Percentiles rank a stretch among this genome's conserved stretches.
phyloP scores from a whole-genome alignment of 2,113 vertebrate species.

The Centrocercus urophasianus region DNA sequence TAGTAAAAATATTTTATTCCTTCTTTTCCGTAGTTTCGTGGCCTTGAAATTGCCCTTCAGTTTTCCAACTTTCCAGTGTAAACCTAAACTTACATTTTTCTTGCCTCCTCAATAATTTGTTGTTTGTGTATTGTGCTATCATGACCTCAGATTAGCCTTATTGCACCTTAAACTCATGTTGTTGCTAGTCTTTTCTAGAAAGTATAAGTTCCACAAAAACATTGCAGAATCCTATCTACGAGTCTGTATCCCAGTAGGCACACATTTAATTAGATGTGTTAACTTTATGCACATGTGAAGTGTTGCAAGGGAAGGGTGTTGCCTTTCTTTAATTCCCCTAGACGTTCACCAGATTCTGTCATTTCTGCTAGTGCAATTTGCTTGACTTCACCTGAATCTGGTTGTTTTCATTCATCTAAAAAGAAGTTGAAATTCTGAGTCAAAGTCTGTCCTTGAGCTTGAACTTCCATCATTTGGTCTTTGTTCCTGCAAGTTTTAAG shows the following conservation, averaged over 20 bases:
- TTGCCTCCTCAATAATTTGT: background rate
- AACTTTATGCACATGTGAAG: background rate
- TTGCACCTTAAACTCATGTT: background rate
- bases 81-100: background rate
- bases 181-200: background rate
- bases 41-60: background rate
- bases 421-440: background rate
- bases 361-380: background rate
- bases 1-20: background rate
- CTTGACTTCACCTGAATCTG: background rate
- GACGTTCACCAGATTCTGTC: background rate
- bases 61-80: background rate
- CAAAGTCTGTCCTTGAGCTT: background rate
- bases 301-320: background rate
- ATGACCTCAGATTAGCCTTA: background rate
- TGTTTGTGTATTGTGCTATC: background rate
- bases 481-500: background rate
- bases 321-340: background rate
- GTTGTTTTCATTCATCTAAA: background rate
- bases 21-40: background rate
- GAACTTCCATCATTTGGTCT: background rate
- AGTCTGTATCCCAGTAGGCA: background rate
- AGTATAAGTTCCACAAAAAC: background rate
- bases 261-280: background rate
- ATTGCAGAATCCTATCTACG: background rate